These are phyloP conservation scores for Tanypteryx hageni DNA, from an alignment of 2,888 invertebrate species.

Conservation along the genomic window DNA sequence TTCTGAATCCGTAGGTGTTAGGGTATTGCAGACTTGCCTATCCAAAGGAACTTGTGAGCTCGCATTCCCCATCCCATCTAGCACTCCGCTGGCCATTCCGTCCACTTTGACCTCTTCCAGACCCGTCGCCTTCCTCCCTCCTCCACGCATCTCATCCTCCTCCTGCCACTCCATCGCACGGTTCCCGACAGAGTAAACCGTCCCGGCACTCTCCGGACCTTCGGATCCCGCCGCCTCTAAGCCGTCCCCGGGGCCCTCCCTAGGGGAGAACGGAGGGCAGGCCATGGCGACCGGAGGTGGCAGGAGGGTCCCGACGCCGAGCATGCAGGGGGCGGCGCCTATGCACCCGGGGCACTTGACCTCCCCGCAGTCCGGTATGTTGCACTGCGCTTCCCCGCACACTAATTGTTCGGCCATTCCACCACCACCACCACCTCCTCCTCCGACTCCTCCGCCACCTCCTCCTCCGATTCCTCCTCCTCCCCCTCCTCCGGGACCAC, in stretches of 20 bases:
- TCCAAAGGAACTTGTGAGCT: constrained; percentile 58
- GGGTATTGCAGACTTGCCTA: constrained; percentile 61
- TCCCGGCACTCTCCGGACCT: constrained; percentile 30
- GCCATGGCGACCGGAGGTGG: constrained; percentile 34
- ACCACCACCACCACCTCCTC: not conserved
- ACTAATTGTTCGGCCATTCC: constrained; percentile 32
- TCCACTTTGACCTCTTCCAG: constrained; percentile 40
- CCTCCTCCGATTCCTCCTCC: constrained; percentile 50
- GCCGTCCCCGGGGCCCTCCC: constrained; percentile 56
- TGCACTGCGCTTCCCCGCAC: constrained; percentile 54
- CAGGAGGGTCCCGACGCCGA: constrained; percentile 26
- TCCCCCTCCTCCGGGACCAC: constrained; percentile 68
- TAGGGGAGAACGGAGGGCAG: constrained; percentile 39
- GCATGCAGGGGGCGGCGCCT: constrained; percentile 42
- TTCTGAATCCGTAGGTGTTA: constrained; percentile 51
- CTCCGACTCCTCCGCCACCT: not conserved
- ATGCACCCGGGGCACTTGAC: constrained; percentile 56
- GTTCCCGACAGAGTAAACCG: constrained; percentile 50
- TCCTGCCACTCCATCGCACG: constrained; percentile 53
- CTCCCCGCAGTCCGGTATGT: constrained; percentile 55
- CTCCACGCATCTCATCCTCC: constrained; percentile 24
- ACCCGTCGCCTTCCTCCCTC: not conserved
- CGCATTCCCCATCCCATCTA: constrained; percentile 46
- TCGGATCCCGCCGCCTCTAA: constrained; percentile 38
- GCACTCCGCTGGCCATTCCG: constrained; percentile 17